Percentiles rank a stretch among this genome's conserved stretches.
These are phyloP conservation scores for Esox masquinongy DNA, from an alignment of 2,797 vertebrate species.

Conservation along the genomic window DNA sequence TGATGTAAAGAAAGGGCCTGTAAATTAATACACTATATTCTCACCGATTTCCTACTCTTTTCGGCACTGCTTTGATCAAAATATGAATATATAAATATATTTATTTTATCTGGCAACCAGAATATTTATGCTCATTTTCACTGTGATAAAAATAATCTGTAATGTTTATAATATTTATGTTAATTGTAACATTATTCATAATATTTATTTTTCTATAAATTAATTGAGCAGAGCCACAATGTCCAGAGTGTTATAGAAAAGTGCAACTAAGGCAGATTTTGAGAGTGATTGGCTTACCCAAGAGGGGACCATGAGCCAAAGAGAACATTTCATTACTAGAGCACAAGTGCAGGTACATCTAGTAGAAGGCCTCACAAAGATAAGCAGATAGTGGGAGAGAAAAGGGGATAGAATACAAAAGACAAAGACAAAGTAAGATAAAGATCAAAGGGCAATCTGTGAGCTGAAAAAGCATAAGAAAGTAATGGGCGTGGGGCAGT, in stretches of 20 bases:
- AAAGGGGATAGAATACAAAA: not conserved
- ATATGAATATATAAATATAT: conserved; percentile 4
- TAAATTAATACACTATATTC: not conserved
- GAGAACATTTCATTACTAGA: conserved; percentile 17
- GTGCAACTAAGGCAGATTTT: conserved; percentile 34
- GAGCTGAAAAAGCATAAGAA: too few relatives aligned
- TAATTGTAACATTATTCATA: too few relatives aligned
- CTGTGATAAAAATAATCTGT: conserved; percentile 26
- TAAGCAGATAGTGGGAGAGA: not conserved
- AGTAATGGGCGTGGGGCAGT: too few relatives aligned
- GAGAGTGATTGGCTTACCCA: conserved; percentile 16
- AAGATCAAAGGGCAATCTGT: not conserved
- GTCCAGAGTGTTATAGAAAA: conserved; percentile 17
- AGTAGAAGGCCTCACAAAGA: conserved; percentile 2
- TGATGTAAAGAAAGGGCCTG: conserved; percentile 5
- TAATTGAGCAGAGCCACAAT: conserved; percentile 20
- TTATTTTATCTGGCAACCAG: not conserved
- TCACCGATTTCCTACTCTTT: not conserved
- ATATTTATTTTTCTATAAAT: not conserved
- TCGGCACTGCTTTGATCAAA: conserved; percentile 17
- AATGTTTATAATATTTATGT: not conserved
- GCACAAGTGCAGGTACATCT: conserved; percentile 1
- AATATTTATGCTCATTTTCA: conserved; percentile 30
- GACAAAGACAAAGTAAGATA: not conserved
- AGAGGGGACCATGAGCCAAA: conserved; percentile 15